These are phyloP conservation scores for Sarcophaga peregrina DNA, from an alignment of 1,140 invertebrate genomes.

Conservation along the genomic window DNA sequence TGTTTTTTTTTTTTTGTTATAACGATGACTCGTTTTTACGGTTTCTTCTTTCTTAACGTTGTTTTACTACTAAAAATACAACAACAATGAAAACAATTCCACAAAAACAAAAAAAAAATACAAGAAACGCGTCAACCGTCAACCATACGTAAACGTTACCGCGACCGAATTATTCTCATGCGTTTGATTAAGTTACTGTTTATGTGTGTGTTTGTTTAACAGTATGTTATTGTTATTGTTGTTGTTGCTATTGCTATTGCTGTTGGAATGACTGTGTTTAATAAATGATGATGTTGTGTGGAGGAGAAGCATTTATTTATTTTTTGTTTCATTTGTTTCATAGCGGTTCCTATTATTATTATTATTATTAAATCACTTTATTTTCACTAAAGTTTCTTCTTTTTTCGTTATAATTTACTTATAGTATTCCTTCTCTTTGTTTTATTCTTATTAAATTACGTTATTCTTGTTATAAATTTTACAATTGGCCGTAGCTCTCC, in stretches of 20 bases:
- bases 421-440: background rate
- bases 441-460: background rate
- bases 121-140: slow-evolving; percentile 29
- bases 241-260: too few relatives aligned
- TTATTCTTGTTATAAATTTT: background rate
- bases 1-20: slow-evolving; percentile 16
- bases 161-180: slow-evolving; percentile 19
- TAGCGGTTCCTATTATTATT: background rate
- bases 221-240: background rate
- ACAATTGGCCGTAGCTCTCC: background rate
- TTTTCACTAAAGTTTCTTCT: background rate
- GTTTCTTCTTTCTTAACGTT: slow-evolving; percentile 27
- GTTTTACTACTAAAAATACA: background rate
- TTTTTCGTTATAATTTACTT: background rate
- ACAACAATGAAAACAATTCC: background rate
- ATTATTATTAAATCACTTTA: background rate
- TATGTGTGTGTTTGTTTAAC: background rate
- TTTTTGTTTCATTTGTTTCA: background rate
- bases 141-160: slow-evolving; percentile 14
- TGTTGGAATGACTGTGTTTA: background rate
- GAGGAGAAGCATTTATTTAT: background rate
- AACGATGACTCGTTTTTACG: slow-evolving; percentile 39
- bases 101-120: background rate
- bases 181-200: slow-evolving; percentile 16
- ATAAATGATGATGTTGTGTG: background rate